phyloP scores from a whole-genome alignment of 2,113 vertebrate species.

The Puffinus mauretanicus region DNA sequence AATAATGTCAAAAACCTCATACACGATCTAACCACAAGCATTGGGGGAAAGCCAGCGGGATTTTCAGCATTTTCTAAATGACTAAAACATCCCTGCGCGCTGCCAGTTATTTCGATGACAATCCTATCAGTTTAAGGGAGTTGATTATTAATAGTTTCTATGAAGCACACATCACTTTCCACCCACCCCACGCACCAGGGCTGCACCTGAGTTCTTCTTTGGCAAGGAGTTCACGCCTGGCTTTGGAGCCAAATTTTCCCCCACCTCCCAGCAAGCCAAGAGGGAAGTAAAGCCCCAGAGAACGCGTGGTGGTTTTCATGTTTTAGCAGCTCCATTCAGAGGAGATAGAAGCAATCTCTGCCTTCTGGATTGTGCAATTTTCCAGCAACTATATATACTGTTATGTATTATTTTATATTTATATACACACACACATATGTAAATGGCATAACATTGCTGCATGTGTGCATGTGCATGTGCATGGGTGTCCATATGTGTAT shows the following conservation, averaged over 20 bases:
- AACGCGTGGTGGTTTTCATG: neutral
- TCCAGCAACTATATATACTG: neutral
- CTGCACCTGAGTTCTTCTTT: neutral
- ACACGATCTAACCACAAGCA: neutral
- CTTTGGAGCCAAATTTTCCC: neutral
- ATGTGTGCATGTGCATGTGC: neutral
- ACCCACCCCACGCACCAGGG: rapidly evolving
- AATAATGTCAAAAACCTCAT: conserved; percentile 12
- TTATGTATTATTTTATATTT: neutral
- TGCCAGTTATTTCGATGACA: neutral
- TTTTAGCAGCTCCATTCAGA: neutral
- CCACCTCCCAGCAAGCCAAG: neutral
- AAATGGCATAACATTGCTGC: neutral
- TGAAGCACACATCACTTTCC: neutral
- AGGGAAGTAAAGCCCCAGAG: neutral
- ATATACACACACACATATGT: neutral
- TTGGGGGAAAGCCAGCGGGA: conserved; percentile 17
- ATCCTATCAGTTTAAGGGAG: neutral
- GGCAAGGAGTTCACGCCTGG: neutral
- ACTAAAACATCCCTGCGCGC: neutral
- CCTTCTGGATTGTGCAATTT: neutral
- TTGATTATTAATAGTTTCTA: neutral
- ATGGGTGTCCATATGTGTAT: neutral
- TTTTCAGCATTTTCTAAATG: neutral
- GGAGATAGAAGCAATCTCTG: neutral